Evolutionary conservation across 2,797 vertebrate genomes (phyloP), one percentile per base, ranked within the genome.

Genomic region (Neosilurus mollespiculum): DNA sequence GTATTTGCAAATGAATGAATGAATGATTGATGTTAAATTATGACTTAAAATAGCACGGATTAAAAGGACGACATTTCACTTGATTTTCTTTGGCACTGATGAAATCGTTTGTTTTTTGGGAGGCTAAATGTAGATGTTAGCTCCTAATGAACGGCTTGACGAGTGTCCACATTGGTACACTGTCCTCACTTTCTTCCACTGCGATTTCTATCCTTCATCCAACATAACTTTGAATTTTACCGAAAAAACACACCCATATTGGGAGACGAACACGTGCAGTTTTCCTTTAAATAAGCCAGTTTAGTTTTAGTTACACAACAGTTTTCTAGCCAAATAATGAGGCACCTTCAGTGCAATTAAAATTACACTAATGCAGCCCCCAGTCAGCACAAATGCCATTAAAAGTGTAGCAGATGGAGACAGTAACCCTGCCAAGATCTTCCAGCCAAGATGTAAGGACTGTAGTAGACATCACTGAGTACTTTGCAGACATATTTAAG

Each of bases 141-240:
- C 51, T 69, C 58, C 76, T 86, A 88, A 85, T 83, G 85, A 88
- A 78, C 70, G 58, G 58, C 62, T 86, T 86, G 87, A 85, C 85
- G 70, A 20, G 9, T 85, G 82, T 88, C 85, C 87, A 88, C 69
- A 49, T 15, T 67, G 72, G 67, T 54, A 70, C 64, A 82, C 77
- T 81, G 81, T 78, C 87, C 83, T 85, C 73, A 72, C 59, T 66
- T 84, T 80, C 43, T 65, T 82, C 53, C 18, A 15, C 49, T 58
- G 56, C 65, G 18, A 56, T 69, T 82, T 71, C 59, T 76, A 7
- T 37, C 71, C 61, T 26, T 81, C 53, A 75, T 86, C 30, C 81
- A 49, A 80, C 26, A 83, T 61, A 67, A 76, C 56, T 62, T 58
- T 53, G 80, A 34, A 82, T 84, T 82, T 84, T 78, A 34, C 72